Evolutionary conservation across 2,888 invertebrate genomes (phyloP).

Genomic region (Plebejus argus): DNA sequence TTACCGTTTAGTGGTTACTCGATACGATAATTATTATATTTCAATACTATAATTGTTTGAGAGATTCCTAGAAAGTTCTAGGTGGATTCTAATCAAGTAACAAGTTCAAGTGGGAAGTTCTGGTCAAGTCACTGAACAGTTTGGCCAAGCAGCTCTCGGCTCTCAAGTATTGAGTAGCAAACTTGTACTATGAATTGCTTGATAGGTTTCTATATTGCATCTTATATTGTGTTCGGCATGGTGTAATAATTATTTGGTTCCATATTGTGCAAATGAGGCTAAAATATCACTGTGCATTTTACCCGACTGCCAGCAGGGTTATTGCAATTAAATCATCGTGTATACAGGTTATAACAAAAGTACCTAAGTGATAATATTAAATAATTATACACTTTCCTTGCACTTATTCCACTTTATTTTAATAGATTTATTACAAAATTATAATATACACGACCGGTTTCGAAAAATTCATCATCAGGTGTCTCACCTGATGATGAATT

Average conservation of each 20-base stretch:
- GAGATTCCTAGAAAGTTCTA: not conserved
- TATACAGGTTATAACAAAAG: not conserved
- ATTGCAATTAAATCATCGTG: not conserved
- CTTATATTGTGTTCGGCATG: not conserved
- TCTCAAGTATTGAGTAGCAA: conserved; percentile 2
- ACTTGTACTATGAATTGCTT: conserved; percentile 16
- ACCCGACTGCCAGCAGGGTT: too few relatives aligned
- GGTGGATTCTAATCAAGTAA: not conserved
- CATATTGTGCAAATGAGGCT: not conserved
- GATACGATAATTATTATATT: not conserved
- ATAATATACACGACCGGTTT: too few relatives aligned
- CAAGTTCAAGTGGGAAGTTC: conserved; percentile 11
- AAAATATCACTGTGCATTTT: not conserved
- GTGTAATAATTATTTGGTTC: not conserved
- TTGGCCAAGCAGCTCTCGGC: conserved; percentile 1
- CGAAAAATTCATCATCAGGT: too few relatives aligned
- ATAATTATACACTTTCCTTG: too few relatives aligned
- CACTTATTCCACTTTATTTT: too few relatives aligned
- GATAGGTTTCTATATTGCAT: conserved; percentile 6
- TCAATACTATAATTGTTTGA: not conserved
- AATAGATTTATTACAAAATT: too few relatives aligned
- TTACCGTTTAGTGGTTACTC: not conserved
- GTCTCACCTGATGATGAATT: too few relatives aligned
- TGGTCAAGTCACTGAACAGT: conserved; percentile 6
- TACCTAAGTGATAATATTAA: too few relatives aligned